Base-by-base conservation (phyloP, 2,888 invertebrate species). In the Andrena chrysosceles region DNA sequence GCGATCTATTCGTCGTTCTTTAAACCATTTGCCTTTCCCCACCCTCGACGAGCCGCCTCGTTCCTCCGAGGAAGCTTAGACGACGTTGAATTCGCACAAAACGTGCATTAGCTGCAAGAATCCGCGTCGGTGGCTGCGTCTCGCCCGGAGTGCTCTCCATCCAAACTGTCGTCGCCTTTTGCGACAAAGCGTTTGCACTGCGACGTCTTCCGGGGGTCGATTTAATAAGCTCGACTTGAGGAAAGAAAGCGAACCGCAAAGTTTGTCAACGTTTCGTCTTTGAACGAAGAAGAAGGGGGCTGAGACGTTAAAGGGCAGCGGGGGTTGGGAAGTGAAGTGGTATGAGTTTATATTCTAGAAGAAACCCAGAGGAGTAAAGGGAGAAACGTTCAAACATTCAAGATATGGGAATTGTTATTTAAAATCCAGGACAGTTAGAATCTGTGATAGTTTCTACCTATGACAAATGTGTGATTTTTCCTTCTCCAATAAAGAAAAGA, bases 91-190 rank as follows among this genome's bases (percentile, higher is more conserved):
- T 67, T 76, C 76, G 72, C 76, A 78, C 76, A 78, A 86, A 86
- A 84, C 81, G 77, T 73, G 63, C 84, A 86, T 83, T 83, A 83
- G 63, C 77, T 42, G 76, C 73, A 35, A 49, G 59, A 49, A 74
- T 23, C 31, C 62, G 54, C 54, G 23, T 7, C 48, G 60, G 3
- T 60, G 42, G n/a, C 16, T 42, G 42, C 42, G 42, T 16, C 42
- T 42, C 16, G 42, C 42, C 16, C 20, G 13, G 2, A 16, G 16
- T 8, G 20, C 71, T 33, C 52, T 77, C 52, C 64, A 35, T 56
- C 56, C 33, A 20, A 23, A 16, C 54, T 7, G 20, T 5, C 23
- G 48, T 29, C 3, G 56, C 35, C 33, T 33, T 59, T 60, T 60
- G 42, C 20, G 64, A 54, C 23, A 31, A 8, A 52, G 64, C 10